Evolutionary conservation across 1,140 invertebrate species (phyloP).

Genomic region (Belonocnema kinseyi): DNA sequence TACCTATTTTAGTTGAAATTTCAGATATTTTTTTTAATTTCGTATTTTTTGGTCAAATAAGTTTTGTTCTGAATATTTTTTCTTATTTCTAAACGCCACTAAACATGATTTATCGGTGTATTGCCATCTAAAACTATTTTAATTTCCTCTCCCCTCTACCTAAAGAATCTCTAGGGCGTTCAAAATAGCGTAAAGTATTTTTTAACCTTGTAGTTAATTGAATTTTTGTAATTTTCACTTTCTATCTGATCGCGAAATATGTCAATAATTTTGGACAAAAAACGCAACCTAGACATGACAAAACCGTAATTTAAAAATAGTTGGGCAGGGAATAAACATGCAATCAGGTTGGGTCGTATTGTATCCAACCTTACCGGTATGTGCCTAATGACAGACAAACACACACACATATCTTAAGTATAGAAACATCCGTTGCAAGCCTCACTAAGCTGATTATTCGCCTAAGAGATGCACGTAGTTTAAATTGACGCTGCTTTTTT

Average conservation of each 20-base stretch:
- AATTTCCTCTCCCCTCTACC: no score
- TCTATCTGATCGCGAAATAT: neutral
- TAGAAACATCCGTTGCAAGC: slow-evolving; percentile 62
- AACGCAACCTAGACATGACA: neutral
- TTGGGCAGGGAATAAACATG: slow-evolving; percentile 45
- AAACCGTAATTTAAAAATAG: slow-evolving; percentile 19
- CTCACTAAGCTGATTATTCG: slow-evolving; percentile 73
- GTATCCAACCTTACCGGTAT: slow-evolving; percentile 51
- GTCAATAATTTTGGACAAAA: neutral
- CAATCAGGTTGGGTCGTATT: slow-evolving; percentile 43
- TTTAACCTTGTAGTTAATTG: no score
- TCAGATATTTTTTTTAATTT: no score
- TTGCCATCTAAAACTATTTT: no score
- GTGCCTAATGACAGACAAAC: slow-evolving; percentile 61
- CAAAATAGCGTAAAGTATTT: no score
- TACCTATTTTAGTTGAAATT: no score
- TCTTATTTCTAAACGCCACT: no score
- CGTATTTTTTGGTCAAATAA: no score
- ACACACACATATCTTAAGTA: slow-evolving; percentile 44
- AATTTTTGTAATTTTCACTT: no score
- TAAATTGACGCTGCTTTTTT: slow-evolving; percentile 68
- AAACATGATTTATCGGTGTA: no score
- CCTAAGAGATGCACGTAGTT: slow-evolving; percentile 72
- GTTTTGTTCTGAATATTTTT: no score
- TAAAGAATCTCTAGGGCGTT: no score